A percentile compares a stretch with the other conserved stretches of the same genome.
These are phyloP conservation scores for Equus przewalskii DNA, from an alignment of 2,113 vertebrate genomes.

Conservation along the genomic window DNA sequence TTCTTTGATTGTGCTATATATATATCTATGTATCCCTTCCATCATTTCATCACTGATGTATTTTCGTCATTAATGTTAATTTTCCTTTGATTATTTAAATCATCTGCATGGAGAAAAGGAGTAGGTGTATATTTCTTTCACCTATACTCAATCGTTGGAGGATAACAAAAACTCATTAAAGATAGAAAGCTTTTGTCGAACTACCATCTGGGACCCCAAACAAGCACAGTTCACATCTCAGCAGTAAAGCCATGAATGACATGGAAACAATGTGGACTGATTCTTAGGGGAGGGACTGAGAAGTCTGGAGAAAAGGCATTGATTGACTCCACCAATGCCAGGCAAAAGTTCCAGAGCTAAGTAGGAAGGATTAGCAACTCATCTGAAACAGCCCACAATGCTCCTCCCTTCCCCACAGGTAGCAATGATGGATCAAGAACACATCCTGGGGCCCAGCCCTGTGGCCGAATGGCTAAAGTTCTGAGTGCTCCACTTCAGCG, in stretches of 20 bases:
- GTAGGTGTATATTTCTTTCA: background rate
- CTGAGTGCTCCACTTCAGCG: no score
- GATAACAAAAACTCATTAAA: constrained; percentile 32
- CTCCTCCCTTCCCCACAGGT: background rate
- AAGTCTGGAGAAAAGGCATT: background rate
- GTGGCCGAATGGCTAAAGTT: no score
- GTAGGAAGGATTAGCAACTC: background rate
- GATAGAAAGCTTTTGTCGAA: background rate
- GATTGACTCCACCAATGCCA: background rate
- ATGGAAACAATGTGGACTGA: background rate
- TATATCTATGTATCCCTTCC: background rate
- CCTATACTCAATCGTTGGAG: background rate
- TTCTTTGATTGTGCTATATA: background rate
- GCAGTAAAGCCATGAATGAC: background rate
- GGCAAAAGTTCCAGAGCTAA: background rate
- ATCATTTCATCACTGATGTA: background rate
- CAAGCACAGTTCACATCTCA: background rate
- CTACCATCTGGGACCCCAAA: background rate
- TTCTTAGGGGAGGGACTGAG: background rate
- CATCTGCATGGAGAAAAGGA: background rate
- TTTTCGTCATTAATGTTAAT: background rate
- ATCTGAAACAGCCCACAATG: background rate
- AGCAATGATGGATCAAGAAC: background rate
- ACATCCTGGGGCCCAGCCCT: background rate
- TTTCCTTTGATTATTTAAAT: constrained; percentile 22